Evolutionary conservation across 2,113 vertebrate species (phyloP), one percentile per base, ranked within the genome.

Genomic region (Malurus melanocephalus): DNA sequence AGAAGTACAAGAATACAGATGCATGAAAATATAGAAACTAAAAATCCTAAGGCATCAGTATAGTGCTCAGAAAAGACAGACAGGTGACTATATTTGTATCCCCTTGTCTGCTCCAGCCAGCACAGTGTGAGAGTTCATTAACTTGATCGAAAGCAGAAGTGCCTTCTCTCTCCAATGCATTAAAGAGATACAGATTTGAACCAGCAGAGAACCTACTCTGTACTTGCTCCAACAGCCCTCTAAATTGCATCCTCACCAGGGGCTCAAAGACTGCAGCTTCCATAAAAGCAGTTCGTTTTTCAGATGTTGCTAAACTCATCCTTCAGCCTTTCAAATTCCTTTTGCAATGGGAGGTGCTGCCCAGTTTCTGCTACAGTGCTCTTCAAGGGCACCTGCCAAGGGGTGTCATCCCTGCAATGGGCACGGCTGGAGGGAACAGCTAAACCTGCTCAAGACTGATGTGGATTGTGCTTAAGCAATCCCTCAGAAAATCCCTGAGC

Each of bases 141-240:
- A 53, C 49, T 80, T 89, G 85, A 91, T 68, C 0, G 0, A 91
- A 94, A 90, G 57, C 69, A 86, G 52, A 86, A 88, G 19, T 61
- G 28, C 53, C 38, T 92, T 88, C 93, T 81, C 59, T 87, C 51
- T 43, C 35, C 51, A 68, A 10, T 26, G 38, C n/a, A 32, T 75
- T 75, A 81, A 65, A 84, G 46, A 67, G 38, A 89, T 45, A 53
- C 35, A 77, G 76, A 92, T 80, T 80, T 5, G 6, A 87, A 22
- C 60, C 53, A 45, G 52, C 85, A 83, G 72, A 88, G 46, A 85
- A 87, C 14, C 55, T 55, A 7, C 51, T 12, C 59, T 32, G 18
- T 75, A 92, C 66, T 77, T 84, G 86, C 67, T 82, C 81, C 86
- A 78, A 52, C 13, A 75, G 43, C 51, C 69, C 32, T 68, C 57